Evolutionary conservation across 2,113 vertebrate species (phyloP), one percentile per base, ranked within the genome.

Genomic region (Varanus komodoensis): DNA sequence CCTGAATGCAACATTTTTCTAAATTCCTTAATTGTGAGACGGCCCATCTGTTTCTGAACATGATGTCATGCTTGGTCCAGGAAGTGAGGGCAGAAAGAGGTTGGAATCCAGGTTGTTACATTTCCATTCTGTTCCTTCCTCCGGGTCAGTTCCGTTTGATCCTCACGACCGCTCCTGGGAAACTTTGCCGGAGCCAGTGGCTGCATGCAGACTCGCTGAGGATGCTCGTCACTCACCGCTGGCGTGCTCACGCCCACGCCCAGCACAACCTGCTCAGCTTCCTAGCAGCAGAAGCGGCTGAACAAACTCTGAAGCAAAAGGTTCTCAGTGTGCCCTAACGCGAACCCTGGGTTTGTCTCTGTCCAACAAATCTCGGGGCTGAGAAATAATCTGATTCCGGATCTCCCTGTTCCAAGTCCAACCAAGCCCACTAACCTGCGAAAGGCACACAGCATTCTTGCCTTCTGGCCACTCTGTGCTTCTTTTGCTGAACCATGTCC

Each of bases 11-110:
- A 94, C 92, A 92, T 92, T 91, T 93, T 95, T 95, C 94, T 90
- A 87, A 91, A 91, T 84, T 82, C 93, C 95, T 94, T 95, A 93
- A 44, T 94, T 94, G 71, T 92, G 93, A 92, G 94, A 95, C 92
- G 93, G 95, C 93, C 93, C 94, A 96, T 95, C 89, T 89, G 95
- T 91, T 92, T 94, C 93, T 93, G 92, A 93, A 92, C 57, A 95
- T 95, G 77, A 95, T 94, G 86, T 93, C 92, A 93, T 91, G 90
- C 94, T 93, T 87, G 87, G 93, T 75, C 82, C 61, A 75, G 89
- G 91, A 90, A 74, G 79, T 2, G 61, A 84, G 78, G 79, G 81
- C 82, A 52, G 27, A 91, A 92, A 82, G 74, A 91, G 25, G 82
- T 87, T 94, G 88, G 87, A 90, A 8, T 90, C 79, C 78, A 54